Conservation (phyloP, 2,797 vertebrate species). For the Acanthornis magna region DNA sequence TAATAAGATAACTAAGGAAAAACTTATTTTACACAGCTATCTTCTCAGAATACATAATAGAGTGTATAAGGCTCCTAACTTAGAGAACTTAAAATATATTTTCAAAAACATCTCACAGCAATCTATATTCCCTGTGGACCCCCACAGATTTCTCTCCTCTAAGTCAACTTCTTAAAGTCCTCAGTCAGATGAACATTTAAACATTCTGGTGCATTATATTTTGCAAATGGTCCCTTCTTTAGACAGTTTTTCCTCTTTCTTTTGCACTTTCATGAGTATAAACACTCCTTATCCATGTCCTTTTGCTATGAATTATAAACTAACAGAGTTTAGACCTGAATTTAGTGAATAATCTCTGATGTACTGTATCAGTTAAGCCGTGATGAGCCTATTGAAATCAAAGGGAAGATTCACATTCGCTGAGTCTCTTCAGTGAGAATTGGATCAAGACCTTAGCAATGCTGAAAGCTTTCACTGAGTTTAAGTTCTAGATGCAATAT, state of each 20-base stretch:
- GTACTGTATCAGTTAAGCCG: neutral
- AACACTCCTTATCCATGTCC: neutral
- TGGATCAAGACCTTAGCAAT: neutral
- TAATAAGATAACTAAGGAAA: neutral
- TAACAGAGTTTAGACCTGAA: neutral
- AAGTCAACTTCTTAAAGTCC: neutral
- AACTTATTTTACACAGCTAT: neutral
- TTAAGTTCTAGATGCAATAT: neutral
- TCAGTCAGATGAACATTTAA: neutral
- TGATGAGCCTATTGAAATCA: neutral
- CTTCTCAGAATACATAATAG: neutral
- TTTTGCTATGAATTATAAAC: neutral
- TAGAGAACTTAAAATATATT: neutral
- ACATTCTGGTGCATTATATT: neutral
- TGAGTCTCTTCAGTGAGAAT: neutral
- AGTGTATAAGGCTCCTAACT: neutral
- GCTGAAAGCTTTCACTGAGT: neutral
- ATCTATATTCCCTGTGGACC: rapidly evolving
- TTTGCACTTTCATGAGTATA: neutral
- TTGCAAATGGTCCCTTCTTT: neutral
- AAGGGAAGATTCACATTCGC: neutral
- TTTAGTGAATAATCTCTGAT: neutral
- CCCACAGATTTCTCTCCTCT: neutral
- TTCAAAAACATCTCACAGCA: neutral
- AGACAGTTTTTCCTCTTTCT: neutral